phyloP scores from a whole-genome alignment of 2,113 vertebrate genomes.

The Sylvia atricapilla region DNA sequence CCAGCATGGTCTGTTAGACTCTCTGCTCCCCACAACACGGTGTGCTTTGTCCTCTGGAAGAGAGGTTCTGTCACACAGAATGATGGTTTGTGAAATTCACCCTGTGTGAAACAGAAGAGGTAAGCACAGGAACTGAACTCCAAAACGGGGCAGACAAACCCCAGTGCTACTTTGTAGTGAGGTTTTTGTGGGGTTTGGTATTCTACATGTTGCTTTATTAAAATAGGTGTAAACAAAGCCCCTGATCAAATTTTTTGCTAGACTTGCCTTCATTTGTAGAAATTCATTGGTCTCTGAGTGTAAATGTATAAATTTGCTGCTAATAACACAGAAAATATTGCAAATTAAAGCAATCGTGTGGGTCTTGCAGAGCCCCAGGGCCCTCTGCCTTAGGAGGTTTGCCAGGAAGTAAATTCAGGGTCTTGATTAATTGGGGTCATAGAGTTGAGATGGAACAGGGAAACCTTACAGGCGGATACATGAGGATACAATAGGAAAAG shows the following conservation, averaged over 20 bases:
- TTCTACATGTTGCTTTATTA: too few species aligned
- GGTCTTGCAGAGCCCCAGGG: background rate
- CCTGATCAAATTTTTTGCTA: background rate
- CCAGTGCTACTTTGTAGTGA: accelerated
- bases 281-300: background rate
- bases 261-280: background rate
- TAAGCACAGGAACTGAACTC: background rate
- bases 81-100: background rate
- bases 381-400: background rate
- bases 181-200: background rate
- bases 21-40: accelerated
- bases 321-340: background rate
- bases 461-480: background rate
- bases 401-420: background rate
- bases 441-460: background rate
- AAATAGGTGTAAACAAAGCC: background rate
- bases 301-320: background rate
- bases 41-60: background rate
- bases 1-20: background rate
- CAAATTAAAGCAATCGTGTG: background rate
- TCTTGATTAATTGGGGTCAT: background rate
- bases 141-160: background rate
- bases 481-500: background rate
- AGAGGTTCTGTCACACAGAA: background rate
- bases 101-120: background rate